phyloP scores from a whole-genome alignment of 2,113 vertebrate genomes.

The Pimephales promelas region DNA sequence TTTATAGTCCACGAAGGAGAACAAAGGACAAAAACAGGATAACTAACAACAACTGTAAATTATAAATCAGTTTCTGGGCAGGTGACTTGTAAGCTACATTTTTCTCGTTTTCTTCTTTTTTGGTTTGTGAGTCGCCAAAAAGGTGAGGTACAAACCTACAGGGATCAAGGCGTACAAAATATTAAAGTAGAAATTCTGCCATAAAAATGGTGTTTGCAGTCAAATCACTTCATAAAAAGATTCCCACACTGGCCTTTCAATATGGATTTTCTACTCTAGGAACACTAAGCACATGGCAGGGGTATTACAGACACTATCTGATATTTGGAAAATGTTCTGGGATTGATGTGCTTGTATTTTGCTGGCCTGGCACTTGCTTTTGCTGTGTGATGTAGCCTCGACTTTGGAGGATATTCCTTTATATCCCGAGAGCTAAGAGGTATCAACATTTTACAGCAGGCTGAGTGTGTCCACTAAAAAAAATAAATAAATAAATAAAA shows the following conservation, averaged over 20 bases:
- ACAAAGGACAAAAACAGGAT: background rate
- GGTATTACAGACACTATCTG: constrained; percentile 46
- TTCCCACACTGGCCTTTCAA: constrained; percentile 42
- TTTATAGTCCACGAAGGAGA: constrained; percentile 30
- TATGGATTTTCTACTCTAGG: constrained; percentile 48
- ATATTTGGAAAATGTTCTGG: constrained; percentile 46
- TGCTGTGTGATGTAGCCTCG: constrained; percentile 29
- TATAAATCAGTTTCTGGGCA: constrained; percentile 29
- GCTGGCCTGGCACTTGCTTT: constrained; percentile 50
- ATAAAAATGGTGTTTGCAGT: constrained; percentile 38
- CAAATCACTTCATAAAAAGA: constrained; percentile 46
- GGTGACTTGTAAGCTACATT: constrained; percentile 10
- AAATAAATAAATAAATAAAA: too few relatives aligned
- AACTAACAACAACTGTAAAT: background rate
- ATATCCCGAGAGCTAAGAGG: constrained; percentile 41
- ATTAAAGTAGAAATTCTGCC: constrained; percentile 36
- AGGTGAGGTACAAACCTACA: constrained; percentile 30
- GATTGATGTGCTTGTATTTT: constrained; percentile 43
- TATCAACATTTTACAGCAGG: constrained; percentile 45
- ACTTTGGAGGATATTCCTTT: constrained; percentile 41
- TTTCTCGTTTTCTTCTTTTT: background rate
- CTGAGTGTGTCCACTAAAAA: constrained; percentile 36
- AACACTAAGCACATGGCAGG: constrained; percentile 38
- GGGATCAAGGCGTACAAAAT: constrained; percentile 30
- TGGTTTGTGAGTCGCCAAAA: background rate